Percentiles rank a stretch among this genome's conserved stretches.
Evolutionary conservation across 1,140 invertebrate species (phyloP).

Genomic region (Macrocentrus cingulum): DNA sequence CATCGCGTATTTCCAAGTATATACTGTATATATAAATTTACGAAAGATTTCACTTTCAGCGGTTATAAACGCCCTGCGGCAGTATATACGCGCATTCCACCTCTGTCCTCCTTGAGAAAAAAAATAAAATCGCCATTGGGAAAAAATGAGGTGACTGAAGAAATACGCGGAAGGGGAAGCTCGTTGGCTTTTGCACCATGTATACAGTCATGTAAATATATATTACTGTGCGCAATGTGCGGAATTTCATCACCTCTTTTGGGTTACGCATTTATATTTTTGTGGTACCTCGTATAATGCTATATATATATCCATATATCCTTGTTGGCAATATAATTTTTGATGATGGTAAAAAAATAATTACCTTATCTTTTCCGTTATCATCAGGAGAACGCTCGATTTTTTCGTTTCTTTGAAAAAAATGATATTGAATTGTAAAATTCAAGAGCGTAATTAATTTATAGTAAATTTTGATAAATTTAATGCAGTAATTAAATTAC

Average conservation of each 20-base stretch:
- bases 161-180: no score
- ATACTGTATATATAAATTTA: background rate
- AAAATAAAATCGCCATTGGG: constrained; percentile 1
- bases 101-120: constrained; percentile 4
- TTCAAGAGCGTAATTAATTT: no score
- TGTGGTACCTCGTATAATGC: constrained; percentile 16
- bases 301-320: no score
- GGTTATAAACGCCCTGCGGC: constrained; percentile 15
- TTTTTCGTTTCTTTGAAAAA: no score
- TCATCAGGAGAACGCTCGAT: no score
- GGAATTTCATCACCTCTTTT: constrained; percentile 19
- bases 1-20: background rate
- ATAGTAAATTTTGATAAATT: no score
- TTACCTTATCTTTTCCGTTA: background rate
- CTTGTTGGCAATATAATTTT: background rate
- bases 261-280: constrained; percentile 22
- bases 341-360: constrained; percentile 1
- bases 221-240: background rate
- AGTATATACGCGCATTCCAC: constrained; percentile 12
- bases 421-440: no score
- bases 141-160: background rate
- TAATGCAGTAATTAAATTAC: no score
- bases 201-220: background rate
- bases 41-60: constrained; percentile 22
- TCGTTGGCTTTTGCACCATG: no score